Conservation (phyloP, 2,888 invertebrate genomes). For the Gortyna flavago region DNA sequence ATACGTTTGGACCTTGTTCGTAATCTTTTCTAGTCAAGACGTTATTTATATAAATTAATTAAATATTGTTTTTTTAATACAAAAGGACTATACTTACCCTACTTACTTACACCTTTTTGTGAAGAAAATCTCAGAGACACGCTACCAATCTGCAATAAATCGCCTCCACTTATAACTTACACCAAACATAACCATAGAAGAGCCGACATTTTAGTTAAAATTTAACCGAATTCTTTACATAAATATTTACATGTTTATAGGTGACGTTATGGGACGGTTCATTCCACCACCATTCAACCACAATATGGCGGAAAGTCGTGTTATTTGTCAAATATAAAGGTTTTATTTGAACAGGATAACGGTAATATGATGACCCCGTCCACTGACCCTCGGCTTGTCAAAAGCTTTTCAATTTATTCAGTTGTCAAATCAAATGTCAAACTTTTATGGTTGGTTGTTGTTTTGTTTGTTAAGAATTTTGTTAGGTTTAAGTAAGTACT, state of each 20-base stretch:
- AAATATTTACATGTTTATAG: constrained; percentile 84
- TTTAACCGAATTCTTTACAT: constrained; percentile 79
- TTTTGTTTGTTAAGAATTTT: neutral
- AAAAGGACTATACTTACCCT: too few relatives aligned
- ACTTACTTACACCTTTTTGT: too few relatives aligned
- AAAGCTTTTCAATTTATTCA: constrained; percentile 33
- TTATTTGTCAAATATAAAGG: constrained; percentile 54
- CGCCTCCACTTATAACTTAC: constrained; percentile 19
- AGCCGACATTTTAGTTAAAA: constrained; percentile 75
- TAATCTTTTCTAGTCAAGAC: too few relatives aligned
- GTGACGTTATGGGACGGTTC: constrained; percentile 62
- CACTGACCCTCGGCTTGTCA: constrained; percentile 17
- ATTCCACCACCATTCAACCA: constrained; percentile 14
- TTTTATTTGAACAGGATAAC: constrained; percentile 56
- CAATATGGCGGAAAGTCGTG: constrained; percentile 32
- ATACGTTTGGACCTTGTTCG: too few relatives aligned
- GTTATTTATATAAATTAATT: too few relatives aligned
- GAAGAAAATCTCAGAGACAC: neutral
- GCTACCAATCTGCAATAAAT: neutral
- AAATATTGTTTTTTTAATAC: neutral
- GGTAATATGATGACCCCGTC: constrained; percentile 26
- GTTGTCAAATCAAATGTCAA: constrained; percentile 31
- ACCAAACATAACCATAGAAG: constrained; percentile 54
- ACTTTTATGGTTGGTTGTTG: neutral
- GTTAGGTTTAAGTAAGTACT: neutral